Percentiles rank a stretch among this genome's conserved stretches.
Evolutionary conservation across 35 echinoderm and acorn worm genomes (phyloP).

Genomic region (Nesometra sesokonis): DNA sequence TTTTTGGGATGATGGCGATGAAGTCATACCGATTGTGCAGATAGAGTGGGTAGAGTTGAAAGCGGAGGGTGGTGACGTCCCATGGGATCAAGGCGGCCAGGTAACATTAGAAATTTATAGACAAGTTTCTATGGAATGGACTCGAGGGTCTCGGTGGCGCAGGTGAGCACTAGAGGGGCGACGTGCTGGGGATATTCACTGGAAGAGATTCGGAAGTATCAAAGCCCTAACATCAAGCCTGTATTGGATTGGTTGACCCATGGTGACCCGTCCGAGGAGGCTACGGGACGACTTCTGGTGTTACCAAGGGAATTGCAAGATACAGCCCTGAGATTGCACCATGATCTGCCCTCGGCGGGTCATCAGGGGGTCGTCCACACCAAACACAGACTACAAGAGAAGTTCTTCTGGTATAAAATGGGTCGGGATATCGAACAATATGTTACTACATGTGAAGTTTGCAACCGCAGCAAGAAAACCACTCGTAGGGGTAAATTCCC

Average conservation of each 20-base stretch:
- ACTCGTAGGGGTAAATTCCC: constrained; percentile 1
- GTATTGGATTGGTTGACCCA: no score
- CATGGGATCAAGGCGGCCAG: no score
- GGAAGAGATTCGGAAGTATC: no score
- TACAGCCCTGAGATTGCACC: constrained; percentile 13
- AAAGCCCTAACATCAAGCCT: no score
- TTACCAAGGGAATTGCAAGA: constrained; percentile 2
- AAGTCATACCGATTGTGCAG: constrained; percentile 14
- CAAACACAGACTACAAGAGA: not conserved
- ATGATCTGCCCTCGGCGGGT: constrained; percentile 23
- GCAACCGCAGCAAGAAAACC: constrained; percentile 35
- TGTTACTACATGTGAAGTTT: constrained; percentile 6
- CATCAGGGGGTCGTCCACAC: constrained; percentile 30
- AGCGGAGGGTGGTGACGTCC: no score
- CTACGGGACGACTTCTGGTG: not conserved
- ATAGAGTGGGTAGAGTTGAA: no score
- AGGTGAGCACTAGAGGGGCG: not conserved
- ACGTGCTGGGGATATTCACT: not conserved
- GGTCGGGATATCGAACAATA: constrained; percentile 12
- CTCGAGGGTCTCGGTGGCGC: not conserved
- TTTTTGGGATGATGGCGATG: constrained; percentile 24
- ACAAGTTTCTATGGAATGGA: no score
- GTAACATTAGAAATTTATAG: no score
- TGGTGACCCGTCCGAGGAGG: no score
- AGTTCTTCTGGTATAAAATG: constrained; percentile 44